Evolutionary conservation across 2,888 invertebrate genomes (phyloP).

Genomic region (Lasioglossum villosulum): DNA sequence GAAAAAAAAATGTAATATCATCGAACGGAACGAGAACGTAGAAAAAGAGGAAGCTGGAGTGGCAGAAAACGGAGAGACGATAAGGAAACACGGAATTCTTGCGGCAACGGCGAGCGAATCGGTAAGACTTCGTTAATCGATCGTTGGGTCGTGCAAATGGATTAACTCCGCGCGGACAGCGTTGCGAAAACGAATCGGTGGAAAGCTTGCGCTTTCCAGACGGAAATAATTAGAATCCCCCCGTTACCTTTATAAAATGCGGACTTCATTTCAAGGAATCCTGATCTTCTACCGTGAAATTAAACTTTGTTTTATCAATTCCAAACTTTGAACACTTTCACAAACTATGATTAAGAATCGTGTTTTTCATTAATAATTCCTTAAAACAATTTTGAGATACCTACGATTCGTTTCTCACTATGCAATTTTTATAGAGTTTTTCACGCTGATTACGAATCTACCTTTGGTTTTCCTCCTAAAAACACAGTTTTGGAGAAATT

Average conservation of each 20-base stretch:
- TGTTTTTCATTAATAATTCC: no score
- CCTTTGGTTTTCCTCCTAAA: no score
- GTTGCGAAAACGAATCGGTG: conserved; percentile 23
- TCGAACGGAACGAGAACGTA: neutral
- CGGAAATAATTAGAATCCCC: neutral
- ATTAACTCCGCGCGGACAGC: conserved; percentile 46
- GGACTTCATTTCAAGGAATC: neutral
- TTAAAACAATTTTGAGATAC: no score
- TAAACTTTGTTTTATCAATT: neutral
- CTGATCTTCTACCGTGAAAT: neutral
- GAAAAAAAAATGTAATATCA: conserved; percentile 3
- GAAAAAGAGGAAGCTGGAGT: neutral
- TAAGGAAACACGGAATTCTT: conserved; percentile 27
- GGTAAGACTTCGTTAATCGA: conserved; percentile 70
- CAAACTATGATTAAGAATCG: no score
- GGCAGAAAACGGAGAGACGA: neutral
- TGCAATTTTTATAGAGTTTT: no score
- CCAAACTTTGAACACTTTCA: neutral
- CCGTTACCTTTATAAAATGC: neutral
- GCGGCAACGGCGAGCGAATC: conserved; percentile 36
- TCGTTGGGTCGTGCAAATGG: conserved; percentile 55
- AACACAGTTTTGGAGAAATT: no score
- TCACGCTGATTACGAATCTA: no score
- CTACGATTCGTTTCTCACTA: no score
- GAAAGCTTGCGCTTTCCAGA: conserved; percentile 4